Evolutionary conservation across 2,888 invertebrate species (phyloP).

Genomic region (Drosophila kambysellisi): DNA sequence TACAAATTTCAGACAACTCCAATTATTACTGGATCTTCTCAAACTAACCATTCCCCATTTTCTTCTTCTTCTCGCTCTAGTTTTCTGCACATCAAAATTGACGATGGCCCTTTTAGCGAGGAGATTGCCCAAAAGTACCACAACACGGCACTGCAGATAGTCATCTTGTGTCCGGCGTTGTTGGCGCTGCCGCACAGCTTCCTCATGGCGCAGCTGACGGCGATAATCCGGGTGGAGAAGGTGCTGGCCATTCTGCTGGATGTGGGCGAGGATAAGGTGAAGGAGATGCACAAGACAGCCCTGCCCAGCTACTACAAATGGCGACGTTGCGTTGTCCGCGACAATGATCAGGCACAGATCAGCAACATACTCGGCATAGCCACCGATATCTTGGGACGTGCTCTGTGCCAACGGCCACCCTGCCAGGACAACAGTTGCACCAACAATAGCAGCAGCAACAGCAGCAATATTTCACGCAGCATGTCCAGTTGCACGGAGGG

Average conservation of each 20-base stretch:
- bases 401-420: conserved; percentile 86
- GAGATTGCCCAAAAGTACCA: conserved; percentile 86
- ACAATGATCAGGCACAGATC: conserved; percentile 93
- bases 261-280: conserved; percentile 90
- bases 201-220: conserved; percentile 82
- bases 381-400: conserved; percentile 90
- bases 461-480: conserved; percentile 85
- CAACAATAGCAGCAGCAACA: conserved; percentile 82
- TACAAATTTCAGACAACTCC: neutral
- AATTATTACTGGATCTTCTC: neutral
- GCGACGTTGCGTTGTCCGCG: conserved; percentile 92
- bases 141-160: conserved; percentile 91
- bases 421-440: conserved; percentile 88
- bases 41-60: neutral
- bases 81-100: conserved; percentile 90
- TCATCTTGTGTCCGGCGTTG: conserved; percentile 92
- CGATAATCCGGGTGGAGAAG: conserved; percentile 87
- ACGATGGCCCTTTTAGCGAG: conserved; percentile 87
- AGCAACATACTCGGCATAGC: conserved; percentile 93
- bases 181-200: conserved; percentile 86
- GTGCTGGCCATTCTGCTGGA: conserved; percentile 93
- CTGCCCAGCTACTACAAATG: conserved; percentile 91
- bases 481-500: conserved; percentile 84
- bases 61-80: conserved; percentile 84
- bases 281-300: conserved; percentile 89